Conservation (phyloP, 1,140 invertebrate genomes). For the Gryllus bimaculatus region DNA sequence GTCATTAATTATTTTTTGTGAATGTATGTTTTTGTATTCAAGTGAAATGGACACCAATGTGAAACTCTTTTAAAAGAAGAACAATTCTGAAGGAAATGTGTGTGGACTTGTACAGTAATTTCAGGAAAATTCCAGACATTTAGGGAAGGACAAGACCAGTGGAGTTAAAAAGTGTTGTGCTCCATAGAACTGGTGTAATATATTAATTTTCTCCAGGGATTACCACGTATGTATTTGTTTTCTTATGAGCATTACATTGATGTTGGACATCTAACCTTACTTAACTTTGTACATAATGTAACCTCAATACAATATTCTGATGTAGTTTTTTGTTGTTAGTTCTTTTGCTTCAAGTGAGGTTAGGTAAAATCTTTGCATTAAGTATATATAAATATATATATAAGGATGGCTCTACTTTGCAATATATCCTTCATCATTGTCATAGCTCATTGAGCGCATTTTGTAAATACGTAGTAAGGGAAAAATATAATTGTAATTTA, state of each 20-base stretch:
- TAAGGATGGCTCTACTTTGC: constrained; percentile 4
- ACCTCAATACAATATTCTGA: neutral
- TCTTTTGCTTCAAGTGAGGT: constrained; percentile 4
- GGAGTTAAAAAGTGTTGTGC: neutral
- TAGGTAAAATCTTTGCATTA: constrained; percentile 5
- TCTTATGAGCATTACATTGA: constrained; percentile 10
- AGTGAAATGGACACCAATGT: constrained; percentile 4
- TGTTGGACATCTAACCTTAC: constrained; percentile 11
- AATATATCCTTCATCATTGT: constrained; percentile 11
- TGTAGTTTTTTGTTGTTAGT: neutral
- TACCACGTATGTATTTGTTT: constrained; percentile 15
- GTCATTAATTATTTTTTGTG: constrained; percentile 6
- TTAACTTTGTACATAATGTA: constrained; percentile 6
- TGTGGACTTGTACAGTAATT: constrained; percentile 4
- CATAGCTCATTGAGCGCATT: constrained; percentile 9
- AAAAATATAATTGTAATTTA: constrained; percentile 14
- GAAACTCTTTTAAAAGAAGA: neutral
- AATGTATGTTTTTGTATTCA: constrained; percentile 6
- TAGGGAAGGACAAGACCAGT: neutral
- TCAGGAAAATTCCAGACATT: neutral
- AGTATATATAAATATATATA: neutral
- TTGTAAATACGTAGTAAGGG: constrained; percentile 15
- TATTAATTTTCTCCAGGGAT: constrained; percentile 6
- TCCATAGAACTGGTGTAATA: constrained; percentile 1
- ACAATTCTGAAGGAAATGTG: neutral